Base-by-base conservation (phyloP, 2,113 vertebrate species). In the Syngnathus typhle region DNA sequence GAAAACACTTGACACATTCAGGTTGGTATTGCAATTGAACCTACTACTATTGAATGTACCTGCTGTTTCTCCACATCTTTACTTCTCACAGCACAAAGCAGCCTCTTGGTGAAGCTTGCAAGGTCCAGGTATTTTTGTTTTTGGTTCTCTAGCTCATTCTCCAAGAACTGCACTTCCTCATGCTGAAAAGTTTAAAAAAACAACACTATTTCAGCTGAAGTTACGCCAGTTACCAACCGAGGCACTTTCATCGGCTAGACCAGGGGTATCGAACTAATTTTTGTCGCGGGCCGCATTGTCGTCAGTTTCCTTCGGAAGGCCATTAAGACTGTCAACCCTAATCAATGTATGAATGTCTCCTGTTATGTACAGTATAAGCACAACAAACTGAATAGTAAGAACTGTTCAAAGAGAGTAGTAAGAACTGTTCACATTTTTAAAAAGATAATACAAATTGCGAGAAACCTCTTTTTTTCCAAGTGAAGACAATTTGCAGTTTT, bases 121-220 rank as follows among this genome's bases (percentile, higher is more conserved):
- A 99, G 94, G 73, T 97, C 93, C 76, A 91, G 90, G 67, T 97
- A 98, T 81, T 92, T 97, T 86, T 93, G 93, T 81, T 98, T 98
- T 90, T 98, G 95, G 87, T 85, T 95, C 87, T 94, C 92, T 89
- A 99, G 85, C 84, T 98, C 95, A 16, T 85, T 92, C 89, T 98
- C 94, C 41, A 98, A 93, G 87, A 94, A 99, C 84, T 93, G 93
- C 72, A 98, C 92, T 86, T 99, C 96, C 87, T 96, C 95, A 67
- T 96, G 94, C 96, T 99, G 85, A 52, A 89, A 83, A 79, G 51
- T 59, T 0, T 46, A 1, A 72, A 61, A 51, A 23, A 12, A 39
- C 51, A 19, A 23, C 5, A 18, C 27, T 66, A 55, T 44, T 66
- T 65, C 47, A 47, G 44, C 36, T 38, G 13, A 15, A 74, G 13